Percentiles rank a stretch among this genome's conserved stretches.
phyloP scores from a whole-genome alignment of 2,888 invertebrate genomes.

The Agrotis clavis region DNA sequence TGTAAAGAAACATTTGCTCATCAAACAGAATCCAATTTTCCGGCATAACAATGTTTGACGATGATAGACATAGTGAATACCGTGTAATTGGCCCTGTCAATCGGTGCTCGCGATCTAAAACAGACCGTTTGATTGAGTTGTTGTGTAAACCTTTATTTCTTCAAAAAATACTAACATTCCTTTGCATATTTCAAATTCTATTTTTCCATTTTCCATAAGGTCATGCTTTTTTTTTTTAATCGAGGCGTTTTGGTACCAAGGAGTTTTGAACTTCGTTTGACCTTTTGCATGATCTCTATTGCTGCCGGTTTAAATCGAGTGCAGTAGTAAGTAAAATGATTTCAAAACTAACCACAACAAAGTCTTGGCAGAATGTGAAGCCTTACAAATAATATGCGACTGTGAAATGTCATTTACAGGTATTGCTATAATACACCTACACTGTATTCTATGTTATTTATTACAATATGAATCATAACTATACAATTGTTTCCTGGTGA shows the following conservation, averaged over 20 bases:
- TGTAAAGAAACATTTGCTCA: slow-evolving; percentile 51
- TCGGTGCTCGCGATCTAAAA: slow-evolving; percentile 48
- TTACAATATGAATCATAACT: slow-evolving; percentile 31
- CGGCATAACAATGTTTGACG: slow-evolving; percentile 50
- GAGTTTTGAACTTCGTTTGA: not conserved
- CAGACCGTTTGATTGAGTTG: slow-evolving; percentile 49
- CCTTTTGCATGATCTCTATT: not conserved
- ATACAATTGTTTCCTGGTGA: slow-evolving; percentile 32
- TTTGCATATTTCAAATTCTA: not conserved
- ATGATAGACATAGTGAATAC: slow-evolving; percentile 55
- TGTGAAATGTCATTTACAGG: not conserved
- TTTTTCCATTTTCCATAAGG: slow-evolving; percentile 5
- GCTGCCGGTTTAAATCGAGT: not conserved
- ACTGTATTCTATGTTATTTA: slow-evolving; percentile 16
- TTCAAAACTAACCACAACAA: not conserved
- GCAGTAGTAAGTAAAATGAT: not conserved
- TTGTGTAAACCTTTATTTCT: slow-evolving; percentile 35
- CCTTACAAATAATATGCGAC: slow-evolving; percentile 10
- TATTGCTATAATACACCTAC: not conserved
- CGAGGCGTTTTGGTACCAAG: not conserved
- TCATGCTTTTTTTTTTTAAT: not conserved
- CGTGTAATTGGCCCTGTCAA: slow-evolving; percentile 60
- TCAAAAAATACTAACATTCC: slow-evolving; percentile 9
- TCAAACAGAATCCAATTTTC: slow-evolving; percentile 59
- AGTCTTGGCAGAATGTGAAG: slow-evolving; percentile 9